Base-by-base conservation (phyloP, 1,140 invertebrate genomes). In the Cyphomyrmex costatus region DNA sequence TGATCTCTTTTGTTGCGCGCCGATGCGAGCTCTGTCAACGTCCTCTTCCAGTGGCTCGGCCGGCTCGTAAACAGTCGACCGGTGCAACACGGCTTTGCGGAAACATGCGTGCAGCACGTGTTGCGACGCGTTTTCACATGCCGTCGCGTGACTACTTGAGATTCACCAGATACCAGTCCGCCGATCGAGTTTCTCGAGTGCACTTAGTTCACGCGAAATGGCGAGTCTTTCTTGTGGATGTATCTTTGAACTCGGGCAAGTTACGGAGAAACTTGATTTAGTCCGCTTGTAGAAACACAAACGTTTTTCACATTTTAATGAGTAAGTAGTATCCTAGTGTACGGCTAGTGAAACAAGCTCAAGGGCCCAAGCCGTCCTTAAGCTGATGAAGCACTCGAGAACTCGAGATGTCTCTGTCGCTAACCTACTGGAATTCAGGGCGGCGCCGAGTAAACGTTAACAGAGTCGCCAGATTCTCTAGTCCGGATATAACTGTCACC, bases 401-500 rank as follows among this genome's bases (percentile, higher is more conserved):
- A 63, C 42, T 56, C 33, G 61, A 84, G 78, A 76, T 83, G 73
- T 56, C 61, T 24, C 63, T 80, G 92, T 89, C 88, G 92, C 89
- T 94, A 93, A 92, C 86, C 90, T 74, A 60, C 42, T 89, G 88
- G 79, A 87, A 77, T 89, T 87, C 82, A 74, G 76, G 46, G 78
- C 56, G 88, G 86, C 85, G 88, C 88, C 92, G 78, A 76, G 79
- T 86, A 86, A 87, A 91, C 86, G 89, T 88, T 93, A 93, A 92
- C 91, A 93, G 65, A 68, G 91, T 92, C 92, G 92, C 91, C 90
- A 92, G 93, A 93, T 91, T 88, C 82, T 66, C 82, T 60, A 83
- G 78, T 89, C 94, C 91, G 93, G 93, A 94, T 93, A 93, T 91
- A 92, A 88, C 91, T 89, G 93, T 93, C 93, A 94, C 86, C 88